Conservation (phyloP, 2,113 vertebrate species). For the Himantopus leucocephalus region DNA sequence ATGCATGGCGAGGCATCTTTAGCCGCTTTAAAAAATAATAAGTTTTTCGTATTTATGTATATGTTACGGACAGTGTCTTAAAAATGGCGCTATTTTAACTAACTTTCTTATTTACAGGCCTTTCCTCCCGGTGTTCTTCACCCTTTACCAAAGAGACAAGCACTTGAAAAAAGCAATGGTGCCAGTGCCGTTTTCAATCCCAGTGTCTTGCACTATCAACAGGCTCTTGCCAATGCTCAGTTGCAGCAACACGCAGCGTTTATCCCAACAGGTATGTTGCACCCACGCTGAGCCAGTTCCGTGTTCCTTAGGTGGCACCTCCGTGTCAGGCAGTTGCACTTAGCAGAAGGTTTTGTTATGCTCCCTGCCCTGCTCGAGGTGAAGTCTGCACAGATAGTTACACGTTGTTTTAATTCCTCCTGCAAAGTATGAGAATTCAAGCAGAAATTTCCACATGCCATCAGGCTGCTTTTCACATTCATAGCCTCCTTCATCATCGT, state of each 20-base stretch:
- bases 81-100: conserved; percentile 56
- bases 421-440: neutral
- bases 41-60: conserved; percentile 65
- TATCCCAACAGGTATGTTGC: conserved; percentile 91
- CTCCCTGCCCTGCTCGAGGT: neutral
- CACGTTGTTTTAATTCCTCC: neutral
- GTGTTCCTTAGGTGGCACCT: neutral
- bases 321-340: neutral
- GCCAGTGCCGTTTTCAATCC: conserved; percentile 91
- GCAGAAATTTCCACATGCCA: neutral
- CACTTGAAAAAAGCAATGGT: conserved; percentile 96
- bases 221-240: conserved; percentile 93
- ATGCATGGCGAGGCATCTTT: conserved; percentile 82
- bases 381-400: neutral
- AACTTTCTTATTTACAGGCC: conserved; percentile 79
- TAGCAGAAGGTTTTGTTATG: neutral
- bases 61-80: neutral
- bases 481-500: neutral
- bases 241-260: conserved; percentile 92
- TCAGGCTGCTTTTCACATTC: neutral
- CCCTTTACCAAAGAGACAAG: conserved; percentile 98
- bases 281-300: neutral
- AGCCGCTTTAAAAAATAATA: conserved; percentile 66
- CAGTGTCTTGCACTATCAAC: conserved; percentile 98
- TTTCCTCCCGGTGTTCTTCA: conserved; percentile 96